Evolutionary conservation across 2,113 vertebrate genomes (phyloP), one percentile per base, ranked within the genome.

Genomic region (Tetrax tetrax): DNA sequence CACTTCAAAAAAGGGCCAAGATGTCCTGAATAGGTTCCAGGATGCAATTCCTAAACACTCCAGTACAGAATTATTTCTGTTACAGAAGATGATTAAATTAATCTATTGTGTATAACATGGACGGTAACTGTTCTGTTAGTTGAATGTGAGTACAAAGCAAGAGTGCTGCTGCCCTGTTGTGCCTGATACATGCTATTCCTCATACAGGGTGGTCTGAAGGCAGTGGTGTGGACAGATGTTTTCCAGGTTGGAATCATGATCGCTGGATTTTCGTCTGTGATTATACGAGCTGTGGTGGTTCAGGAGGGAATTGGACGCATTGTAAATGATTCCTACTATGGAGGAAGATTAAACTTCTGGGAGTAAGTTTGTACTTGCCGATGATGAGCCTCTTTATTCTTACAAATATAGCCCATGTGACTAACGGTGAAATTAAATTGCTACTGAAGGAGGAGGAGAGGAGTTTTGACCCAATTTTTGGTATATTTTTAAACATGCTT

Each of bases 201-300:
- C 50, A 16, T 63, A 21, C 98, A 99, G 99, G 99, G 99, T 1
- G 99, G 99, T 65, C 98, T 99, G 48, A 99, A 99, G 95, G 99
- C 99, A 4, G 99, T 99, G 90, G 99, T 99, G 68, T 99, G 99
- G 99, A 99, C 99, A 10, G 99, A 99, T 4, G 99, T 99, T 59
- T 98, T 99, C 95, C 99, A 99, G 97, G 98, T 99, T 82, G 98
- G 98, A 90, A 98, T 99, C 93, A 99, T 99, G 98, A 64, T 99
- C 4, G 98, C 98, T 95, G 99, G 99, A 47, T 98, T 99, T 95
- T 95, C 98, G 2, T 96, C 98, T 47, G 98, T 99, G 80, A 98
- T 99, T 79, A 93, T 99, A 95, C 98, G 97, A 87, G 97, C 98
- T 72, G 97, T 98, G 70, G 83, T 98, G 56, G 45, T 99, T 76